A percentile compares a stretch with the other conserved stretches of the same genome.
phyloP scores from a whole-genome alignment of 2,113 vertebrate genomes.

The Rhinichthys klamathensis region DNA sequence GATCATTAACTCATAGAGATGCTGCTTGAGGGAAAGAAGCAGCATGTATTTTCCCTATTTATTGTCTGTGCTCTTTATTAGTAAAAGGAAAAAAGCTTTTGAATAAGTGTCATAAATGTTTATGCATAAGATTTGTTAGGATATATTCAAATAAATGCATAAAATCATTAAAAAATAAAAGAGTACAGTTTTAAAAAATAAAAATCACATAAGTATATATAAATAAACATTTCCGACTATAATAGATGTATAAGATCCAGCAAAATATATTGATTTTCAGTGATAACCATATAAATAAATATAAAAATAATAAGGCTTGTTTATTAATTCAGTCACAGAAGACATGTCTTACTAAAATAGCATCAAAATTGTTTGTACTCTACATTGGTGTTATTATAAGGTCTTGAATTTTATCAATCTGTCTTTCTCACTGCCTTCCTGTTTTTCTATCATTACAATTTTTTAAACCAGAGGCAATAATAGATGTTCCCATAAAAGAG shows the following conservation, averaged over 20 bases:
- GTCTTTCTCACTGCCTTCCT: background rate
- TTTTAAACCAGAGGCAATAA: background rate
- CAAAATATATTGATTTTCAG: background rate
- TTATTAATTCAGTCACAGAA: background rate
- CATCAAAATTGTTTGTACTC: no score
- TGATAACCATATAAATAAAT: no score
- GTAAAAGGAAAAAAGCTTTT: background rate
- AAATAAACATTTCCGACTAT: background rate
- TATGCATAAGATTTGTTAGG: background rate
- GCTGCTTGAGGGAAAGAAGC: background rate
- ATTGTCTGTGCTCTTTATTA: background rate
- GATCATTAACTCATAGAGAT: slow-evolving; percentile 8
- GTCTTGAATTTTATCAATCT: background rate
- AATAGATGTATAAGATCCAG: background rate
- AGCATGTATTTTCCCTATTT: background rate
- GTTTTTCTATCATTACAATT: background rate
- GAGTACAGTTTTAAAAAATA: background rate
- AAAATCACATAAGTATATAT: background rate
- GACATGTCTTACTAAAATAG: no score
- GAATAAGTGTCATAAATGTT: background rate
- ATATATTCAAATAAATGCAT: background rate
- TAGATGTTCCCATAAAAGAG: slow-evolving; percentile 11
- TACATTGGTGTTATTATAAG: no score
- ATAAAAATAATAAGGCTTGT: background rate
- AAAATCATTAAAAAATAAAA: background rate